phyloP scores from a whole-genome alignment of 2,113 vertebrate genomes.

The Corythoichthys intestinalis region DNA sequence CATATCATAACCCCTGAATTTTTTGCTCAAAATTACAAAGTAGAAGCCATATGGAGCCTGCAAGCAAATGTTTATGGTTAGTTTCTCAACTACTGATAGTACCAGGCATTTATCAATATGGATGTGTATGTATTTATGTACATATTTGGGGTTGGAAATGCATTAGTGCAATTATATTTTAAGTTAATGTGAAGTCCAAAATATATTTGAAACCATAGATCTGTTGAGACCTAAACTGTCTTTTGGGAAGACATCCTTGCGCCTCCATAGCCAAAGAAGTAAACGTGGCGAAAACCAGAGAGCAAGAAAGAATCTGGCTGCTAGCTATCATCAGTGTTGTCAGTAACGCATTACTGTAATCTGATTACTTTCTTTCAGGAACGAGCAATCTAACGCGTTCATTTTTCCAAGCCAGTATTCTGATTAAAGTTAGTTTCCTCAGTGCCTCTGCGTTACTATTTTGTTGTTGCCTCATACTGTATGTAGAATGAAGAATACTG shows the following conservation, averaged over 20 bases:
- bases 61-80: neutral
- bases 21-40: constrained; percentile 33
- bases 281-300: neutral
- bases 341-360: too few relatives aligned
- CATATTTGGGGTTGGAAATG: neutral
- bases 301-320: neutral
- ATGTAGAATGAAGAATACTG: too few relatives aligned
- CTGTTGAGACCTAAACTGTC: too few relatives aligned
- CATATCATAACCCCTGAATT: constrained; percentile 33
- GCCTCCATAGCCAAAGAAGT: neutral
- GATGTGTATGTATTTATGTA: neutral
- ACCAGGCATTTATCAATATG: neutral
- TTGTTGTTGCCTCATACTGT: too few relatives aligned
- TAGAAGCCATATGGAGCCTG: constrained; percentile 30
- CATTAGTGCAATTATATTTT: neutral
- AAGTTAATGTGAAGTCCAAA: neutral
- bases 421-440: too few relatives aligned
- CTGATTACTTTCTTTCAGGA: too few relatives aligned
- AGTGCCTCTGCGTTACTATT: too few relatives aligned
- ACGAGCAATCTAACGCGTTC: too few relatives aligned
- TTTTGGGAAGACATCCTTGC: neutral
- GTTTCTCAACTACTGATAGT: neutral
- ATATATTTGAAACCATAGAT: too few relatives aligned
- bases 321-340: neutral
- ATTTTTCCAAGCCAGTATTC: too few relatives aligned